Evolutionary conservation across 1,140 invertebrate species (phyloP), one percentile per base, ranked within the genome.

Genomic region (Choristoneura fumiferana): DNA sequence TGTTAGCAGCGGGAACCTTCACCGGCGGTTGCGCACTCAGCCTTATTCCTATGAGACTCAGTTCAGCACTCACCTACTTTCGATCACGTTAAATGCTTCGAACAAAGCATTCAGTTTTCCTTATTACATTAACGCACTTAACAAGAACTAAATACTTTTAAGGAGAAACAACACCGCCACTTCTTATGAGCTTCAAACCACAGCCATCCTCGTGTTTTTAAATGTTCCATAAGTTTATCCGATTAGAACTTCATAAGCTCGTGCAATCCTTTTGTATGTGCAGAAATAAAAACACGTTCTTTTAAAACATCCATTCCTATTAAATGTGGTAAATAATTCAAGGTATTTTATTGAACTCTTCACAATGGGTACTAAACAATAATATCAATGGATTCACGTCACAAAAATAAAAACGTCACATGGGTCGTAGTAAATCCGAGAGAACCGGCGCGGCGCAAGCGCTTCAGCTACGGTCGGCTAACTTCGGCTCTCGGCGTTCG

Each of bases 381-480:
- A 74, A 76, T 72, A 80, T 84, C 81, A 82, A 83, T 83, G 82
- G 69, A 71, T 71, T 69, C 62, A 76, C 74, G 75, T 76, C 67
- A 78, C 67, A 53, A 12, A 49, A 52, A 49, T 49, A 49, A 49
- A 49, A 49, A 49, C 43, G 43, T 49, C 43, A 49, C 43, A 22
- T 49, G 18, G 18, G 12, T 52, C 54, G 67, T 70, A 62, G 64
- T 67, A 65, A 34, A 69, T 57, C 54, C 54, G 60, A 62, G 62
- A 65, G 40, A 67, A 62, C 54, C 68, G 66, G 69, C 80, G 76
- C 68, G 66, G 69, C 80, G 76, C 77, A 60, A 33, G 73, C 74
- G 78, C 67, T 60, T 81, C 78, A 78, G 69, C 12, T 49, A 34
- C 14, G 17, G 10, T 81, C 78, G 79, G 63, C 6, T 62, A 39